These are phyloP conservation scores for Empidonax traillii DNA, from an alignment of 2,113 vertebrate species.

Conservation along the genomic window DNA sequence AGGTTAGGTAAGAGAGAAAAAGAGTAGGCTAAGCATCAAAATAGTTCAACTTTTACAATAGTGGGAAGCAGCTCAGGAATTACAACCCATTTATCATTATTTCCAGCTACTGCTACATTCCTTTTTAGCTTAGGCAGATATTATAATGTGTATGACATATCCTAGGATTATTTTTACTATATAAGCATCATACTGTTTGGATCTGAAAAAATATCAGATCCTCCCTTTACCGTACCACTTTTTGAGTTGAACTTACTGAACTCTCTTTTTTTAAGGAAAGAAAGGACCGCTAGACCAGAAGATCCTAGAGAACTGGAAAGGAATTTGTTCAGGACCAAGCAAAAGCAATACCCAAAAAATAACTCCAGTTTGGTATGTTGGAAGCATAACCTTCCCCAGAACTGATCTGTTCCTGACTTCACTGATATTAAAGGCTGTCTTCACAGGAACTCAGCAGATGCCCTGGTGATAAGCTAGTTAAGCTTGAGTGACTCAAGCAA, in stretches of 20 bases:
- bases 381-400: not conserved
- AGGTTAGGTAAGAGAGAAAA: not conserved
- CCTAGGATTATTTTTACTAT: not conserved
- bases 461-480: not conserved
- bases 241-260: not conserved
- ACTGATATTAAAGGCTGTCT: not conserved
- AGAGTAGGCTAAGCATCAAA: not conserved
- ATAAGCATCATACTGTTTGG: not conserved
- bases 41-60: not conserved
- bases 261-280: not conserved
- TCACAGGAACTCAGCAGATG: not conserved
- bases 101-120: not conserved
- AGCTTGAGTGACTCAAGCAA: not conserved
- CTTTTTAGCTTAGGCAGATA: not conserved
- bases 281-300: not conserved
- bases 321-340: not conserved
- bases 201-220: not conserved
- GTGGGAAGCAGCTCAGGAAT: not conserved
- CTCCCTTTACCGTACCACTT: not conserved
- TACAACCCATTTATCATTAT: not conserved
- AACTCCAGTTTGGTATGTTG: not conserved
- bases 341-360: not conserved
- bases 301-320: not conserved
- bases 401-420: not conserved
- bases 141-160: not conserved